phyloP scores from a whole-genome alignment of 2,797 vertebrate species.

The Psittacula echo region DNA sequence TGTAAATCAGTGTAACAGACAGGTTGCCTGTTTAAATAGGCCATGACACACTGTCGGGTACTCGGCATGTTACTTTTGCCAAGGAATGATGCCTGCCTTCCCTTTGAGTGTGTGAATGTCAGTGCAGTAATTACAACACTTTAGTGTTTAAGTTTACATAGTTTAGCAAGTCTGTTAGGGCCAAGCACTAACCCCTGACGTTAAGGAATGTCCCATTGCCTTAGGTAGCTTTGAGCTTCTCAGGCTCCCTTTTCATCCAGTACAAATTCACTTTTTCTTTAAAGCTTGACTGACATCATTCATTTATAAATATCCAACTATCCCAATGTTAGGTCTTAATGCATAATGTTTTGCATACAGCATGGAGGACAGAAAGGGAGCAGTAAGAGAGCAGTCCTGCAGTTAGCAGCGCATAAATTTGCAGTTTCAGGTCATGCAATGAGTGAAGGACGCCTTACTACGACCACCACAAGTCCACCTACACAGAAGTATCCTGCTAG shows the following conservation, averaged over 20 bases:
- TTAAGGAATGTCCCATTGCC: background rate
- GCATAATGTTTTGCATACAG: background rate
- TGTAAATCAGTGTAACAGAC: slow-evolving; percentile 40
- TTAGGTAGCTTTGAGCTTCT: background rate
- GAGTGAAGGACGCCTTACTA: background rate
- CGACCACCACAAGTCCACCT: background rate
- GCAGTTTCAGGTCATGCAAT: background rate
- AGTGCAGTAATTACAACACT: background rate
- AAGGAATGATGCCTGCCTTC: slow-evolving; percentile 21
- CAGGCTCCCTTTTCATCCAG: background rate
- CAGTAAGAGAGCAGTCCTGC: background rate
- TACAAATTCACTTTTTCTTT: background rate
- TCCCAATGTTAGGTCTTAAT: background rate
- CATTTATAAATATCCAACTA: slow-evolving; percentile 43
- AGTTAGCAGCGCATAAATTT: background rate
- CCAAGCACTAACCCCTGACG: background rate
- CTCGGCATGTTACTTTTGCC: background rate
- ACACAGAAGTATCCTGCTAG: background rate
- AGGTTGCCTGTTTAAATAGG: slow-evolving; percentile 29
- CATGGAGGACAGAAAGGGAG: background rate
- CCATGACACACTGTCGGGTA: slow-evolving; percentile 46
- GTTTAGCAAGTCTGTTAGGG: slow-evolving; percentile 19
- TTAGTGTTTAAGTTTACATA: slow-evolving; percentile 10
- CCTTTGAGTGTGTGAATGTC: background rate
- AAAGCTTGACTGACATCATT: slow-evolving; percentile 26